Evolutionary conservation across 2,888 invertebrate species (phyloP).

Genomic region (Macrostomum cliftonense): DNA sequence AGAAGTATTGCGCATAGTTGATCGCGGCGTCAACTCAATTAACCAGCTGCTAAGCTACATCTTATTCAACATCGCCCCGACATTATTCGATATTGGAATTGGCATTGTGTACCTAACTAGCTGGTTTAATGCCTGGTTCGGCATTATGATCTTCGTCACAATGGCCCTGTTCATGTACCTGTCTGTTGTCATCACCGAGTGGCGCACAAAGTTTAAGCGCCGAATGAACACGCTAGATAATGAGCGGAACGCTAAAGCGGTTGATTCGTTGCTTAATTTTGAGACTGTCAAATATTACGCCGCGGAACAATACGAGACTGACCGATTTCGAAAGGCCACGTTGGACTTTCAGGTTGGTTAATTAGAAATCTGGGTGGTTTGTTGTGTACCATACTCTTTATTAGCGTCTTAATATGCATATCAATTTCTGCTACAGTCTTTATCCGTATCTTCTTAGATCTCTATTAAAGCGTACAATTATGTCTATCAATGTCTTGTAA

Average conservation of each 20-base stretch:
- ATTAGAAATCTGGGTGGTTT: too few species aligned
- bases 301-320: constrained; percentile 11
- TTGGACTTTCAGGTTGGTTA: constrained; percentile 53
- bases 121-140: constrained; percentile 79
- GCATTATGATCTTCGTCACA: constrained; percentile 73
- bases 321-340: constrained; percentile 64
- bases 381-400: too few species aligned
- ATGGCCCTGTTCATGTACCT: constrained; percentile 79
- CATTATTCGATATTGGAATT: constrained; percentile 70
- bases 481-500: too few species aligned
- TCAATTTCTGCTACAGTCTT: too few species aligned
- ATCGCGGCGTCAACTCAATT: constrained; percentile 84
- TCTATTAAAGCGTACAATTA: too few species aligned
- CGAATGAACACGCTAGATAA: constrained; percentile 86
- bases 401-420: too few species aligned
- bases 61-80: constrained; percentile 76
- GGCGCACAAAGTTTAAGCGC: constrained; percentile 83
- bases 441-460: too few species aligned
- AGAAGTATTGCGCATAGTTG: constrained; percentile 85
- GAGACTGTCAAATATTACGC: constrained; percentile 56
- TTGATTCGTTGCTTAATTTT: constrained; percentile 86
- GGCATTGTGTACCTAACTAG: constrained; percentile 71
- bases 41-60: constrained; percentile 70
- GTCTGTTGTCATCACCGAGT: constrained; percentile 77
- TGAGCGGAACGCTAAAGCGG: constrained; percentile 67